Percentiles rank a stretch among this genome's conserved stretches.
These are phyloP conservation scores for Amitus sp. DNA, from an alignment of 2,888 invertebrate genomes.

Conservation along the genomic window DNA sequence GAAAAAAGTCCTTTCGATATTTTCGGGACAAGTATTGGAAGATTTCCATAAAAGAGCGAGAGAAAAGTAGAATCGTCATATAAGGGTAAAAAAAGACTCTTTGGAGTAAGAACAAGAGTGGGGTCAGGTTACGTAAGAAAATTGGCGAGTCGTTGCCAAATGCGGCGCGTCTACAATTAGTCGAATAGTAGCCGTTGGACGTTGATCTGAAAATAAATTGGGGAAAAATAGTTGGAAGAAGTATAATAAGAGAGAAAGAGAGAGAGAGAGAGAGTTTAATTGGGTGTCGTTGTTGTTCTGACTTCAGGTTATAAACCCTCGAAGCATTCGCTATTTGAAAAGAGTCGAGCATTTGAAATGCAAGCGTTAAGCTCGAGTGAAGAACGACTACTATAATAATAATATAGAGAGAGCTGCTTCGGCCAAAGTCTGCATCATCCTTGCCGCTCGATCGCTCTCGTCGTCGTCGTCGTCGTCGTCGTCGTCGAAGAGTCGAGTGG, in stretches of 20 bases:
- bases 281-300: constrained; percentile 12
- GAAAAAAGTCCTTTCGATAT: too few species aligned
- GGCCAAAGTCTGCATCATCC: neutral
- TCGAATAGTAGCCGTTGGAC: too few species aligned
- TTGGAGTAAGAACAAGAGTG: too few species aligned
- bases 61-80: too few species aligned
- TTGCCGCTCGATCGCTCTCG: constrained; percentile 7
- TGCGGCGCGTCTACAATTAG: constrained; percentile 1
- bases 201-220: too few species aligned
- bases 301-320: constrained; percentile 15
- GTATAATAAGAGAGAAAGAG: neutral
- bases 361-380: constrained; percentile 9
- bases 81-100: too few species aligned
- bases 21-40: too few species aligned
- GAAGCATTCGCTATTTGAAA: constrained; percentile 7
- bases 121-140: neutral
- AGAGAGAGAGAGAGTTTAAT: neutral
- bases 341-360: constrained; percentile 7
- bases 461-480: too few species aligned
- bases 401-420: too few species aligned
- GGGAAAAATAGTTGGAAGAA: too few species aligned
- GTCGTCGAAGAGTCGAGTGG: neutral
- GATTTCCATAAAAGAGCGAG: too few species aligned
- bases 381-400: too few species aligned
- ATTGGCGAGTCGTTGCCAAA: neutral